Base-by-base conservation (phyloP, 2,888 invertebrate species). In the Punctoribates punctum region DNA sequence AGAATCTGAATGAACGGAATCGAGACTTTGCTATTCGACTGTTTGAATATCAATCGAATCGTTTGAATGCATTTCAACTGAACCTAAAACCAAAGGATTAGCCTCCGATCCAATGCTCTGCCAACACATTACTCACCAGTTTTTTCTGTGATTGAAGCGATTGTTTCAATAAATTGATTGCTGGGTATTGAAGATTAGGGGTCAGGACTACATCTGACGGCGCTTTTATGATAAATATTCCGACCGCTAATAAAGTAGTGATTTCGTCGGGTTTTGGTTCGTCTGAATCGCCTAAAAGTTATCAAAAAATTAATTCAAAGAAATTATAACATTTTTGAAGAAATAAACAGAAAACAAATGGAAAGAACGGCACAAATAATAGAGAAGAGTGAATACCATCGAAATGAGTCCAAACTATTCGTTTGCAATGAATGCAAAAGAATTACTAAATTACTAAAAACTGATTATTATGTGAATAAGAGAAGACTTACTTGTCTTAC, bases 111-210 rank as follows among this genome's bases (percentile, higher is more conserved):
- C 1, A 46, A 3, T 13, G 4, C 13, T 34, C 13, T 9, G 1
- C 23, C n/a, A 70, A 3, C 4, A 3, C 0, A 46, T 23, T 54
- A 77, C 67, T 62, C 34, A 79, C 78, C 15, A 42, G 11, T 38
- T 75, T 62, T 75, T 79, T 79, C 48, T 79, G 77, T 54, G 83
- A 81, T 78, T 84, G 83, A 81, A 86, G 84, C 81, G 93, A 92
- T 82, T 93, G 92, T 51, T 92, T 87, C 85, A 95, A 95, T 83
- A 95, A 91, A 86, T 95, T 93, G 81, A 96, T 92, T 83, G 94
- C 94, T 0, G 94, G 94, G 84, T 92, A 93, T 83, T 93, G 91
- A 75, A 96, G 85, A 81, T 92, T 91, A 15, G 93, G 91, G 46
- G 91, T 89, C 42, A 88, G 87, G 15, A 91, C 89, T 15, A 92